A percentile compares a stretch with the other conserved stretches of the same genome.
Conservation (phyloP, 2,888 invertebrate genomes). For the Macrophya alboannulata region DNA sequence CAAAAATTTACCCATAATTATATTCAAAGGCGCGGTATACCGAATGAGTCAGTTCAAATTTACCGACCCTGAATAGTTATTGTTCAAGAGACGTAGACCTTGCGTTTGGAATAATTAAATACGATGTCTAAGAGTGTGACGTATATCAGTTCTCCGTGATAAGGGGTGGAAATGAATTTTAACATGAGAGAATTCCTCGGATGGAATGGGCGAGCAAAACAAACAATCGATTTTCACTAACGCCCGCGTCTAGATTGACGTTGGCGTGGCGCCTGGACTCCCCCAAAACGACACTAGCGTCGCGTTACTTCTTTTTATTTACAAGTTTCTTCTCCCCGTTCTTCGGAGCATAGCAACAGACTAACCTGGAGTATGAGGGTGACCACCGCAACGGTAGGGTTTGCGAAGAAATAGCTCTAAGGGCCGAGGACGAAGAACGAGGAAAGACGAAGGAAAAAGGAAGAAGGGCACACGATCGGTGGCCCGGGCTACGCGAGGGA, state of each 20-base stretch:
- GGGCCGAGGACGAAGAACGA: conserved; percentile 43
- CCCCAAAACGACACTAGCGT: conserved; percentile 66
- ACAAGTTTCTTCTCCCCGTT: conserved; percentile 67
- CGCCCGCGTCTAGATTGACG: conserved; percentile 61
- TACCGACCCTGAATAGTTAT: not conserved
- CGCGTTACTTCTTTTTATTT: conserved; percentile 73
- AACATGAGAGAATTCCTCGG: not conserved
- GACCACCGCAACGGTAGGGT: conserved; percentile 43
- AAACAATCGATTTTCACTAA: conserved; percentile 71
- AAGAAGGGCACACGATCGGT: conserved; percentile 59
- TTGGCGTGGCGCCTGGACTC: conserved; percentile 61
- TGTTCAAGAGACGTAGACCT: not conserved
- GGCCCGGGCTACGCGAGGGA: conserved; percentile 63
- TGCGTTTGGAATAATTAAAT: conserved; percentile 10
- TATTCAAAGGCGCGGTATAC: conserved; percentile 22
- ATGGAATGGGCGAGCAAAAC: conserved; percentile 57
- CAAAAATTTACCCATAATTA: conserved; percentile 30
- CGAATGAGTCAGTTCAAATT: conserved; percentile 13
- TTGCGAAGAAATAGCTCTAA: conserved; percentile 17
- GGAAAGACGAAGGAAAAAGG: conserved; percentile 22
- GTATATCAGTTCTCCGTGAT: not conserved
- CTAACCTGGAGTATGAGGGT: conserved; percentile 32
- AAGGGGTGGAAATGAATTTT: conserved; percentile 19
- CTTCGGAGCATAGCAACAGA: conserved; percentile 8
- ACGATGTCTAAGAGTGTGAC: no score